Evolutionary conservation across 2,113 vertebrate genomes (phyloP).

Genomic region (Scopus umbretta): DNA sequence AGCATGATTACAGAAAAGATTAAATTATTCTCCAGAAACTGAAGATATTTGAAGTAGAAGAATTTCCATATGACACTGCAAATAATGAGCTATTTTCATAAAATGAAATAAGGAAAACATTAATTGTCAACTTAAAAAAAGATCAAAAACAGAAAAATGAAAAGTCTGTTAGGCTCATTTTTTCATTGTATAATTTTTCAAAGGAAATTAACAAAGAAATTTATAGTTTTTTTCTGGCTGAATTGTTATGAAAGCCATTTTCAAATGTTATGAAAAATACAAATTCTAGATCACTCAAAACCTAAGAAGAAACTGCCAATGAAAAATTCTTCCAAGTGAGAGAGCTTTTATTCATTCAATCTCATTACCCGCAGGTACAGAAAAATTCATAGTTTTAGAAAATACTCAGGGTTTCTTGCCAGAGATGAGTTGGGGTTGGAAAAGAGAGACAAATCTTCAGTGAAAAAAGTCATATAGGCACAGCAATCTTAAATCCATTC

Average conservation of each 20-base stretch:
- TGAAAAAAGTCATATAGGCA: background rate
- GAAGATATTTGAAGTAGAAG: background rate
- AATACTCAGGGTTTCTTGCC: background rate
- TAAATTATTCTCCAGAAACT: background rate
- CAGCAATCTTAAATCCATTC: background rate
- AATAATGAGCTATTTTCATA: background rate
- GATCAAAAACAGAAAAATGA: background rate
- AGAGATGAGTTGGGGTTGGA: accelerated
- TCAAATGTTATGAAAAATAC: background rate
- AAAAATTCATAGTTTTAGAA: background rate
- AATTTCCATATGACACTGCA: background rate
- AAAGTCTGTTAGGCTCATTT: background rate
- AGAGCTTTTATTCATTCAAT: background rate
- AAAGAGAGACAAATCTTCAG: background rate
- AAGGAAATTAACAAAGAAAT: background rate
- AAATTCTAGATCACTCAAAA: background rate
- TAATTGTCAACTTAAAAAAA: background rate
- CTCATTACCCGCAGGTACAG: background rate
- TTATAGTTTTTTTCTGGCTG: background rate
- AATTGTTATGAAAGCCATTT: background rate
- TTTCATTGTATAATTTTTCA: background rate
- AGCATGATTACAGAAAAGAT: background rate
- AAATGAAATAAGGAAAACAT: background rate
- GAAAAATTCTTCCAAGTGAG: background rate
- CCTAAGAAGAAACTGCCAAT: background rate